phyloP scores from a whole-genome alignment of 2,797 vertebrate genomes.

The Artibeus lituratus region DNA sequence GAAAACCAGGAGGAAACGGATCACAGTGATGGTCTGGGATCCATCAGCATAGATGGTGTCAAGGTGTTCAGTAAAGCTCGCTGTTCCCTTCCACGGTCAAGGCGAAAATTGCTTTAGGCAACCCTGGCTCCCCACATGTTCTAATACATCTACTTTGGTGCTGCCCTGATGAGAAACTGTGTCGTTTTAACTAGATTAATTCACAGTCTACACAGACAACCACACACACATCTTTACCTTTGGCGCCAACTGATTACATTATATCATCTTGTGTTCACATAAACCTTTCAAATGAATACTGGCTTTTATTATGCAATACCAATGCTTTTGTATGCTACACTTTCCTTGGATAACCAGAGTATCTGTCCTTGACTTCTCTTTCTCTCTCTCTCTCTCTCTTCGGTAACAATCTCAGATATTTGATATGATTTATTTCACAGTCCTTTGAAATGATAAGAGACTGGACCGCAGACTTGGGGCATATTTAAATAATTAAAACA shows the following conservation, averaged over 20 bases:
- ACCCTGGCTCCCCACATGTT: background rate
- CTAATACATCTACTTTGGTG: background rate
- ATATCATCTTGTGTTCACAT: slow-evolving; percentile 50
- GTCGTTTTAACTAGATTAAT: slow-evolving; percentile 44
- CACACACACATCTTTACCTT: background rate
- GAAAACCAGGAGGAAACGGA: slow-evolving; percentile 25
- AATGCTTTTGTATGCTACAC: slow-evolving; percentile 40
- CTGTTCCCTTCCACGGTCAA: background rate
- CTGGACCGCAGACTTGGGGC: slow-evolving; percentile 34
- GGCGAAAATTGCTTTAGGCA: background rate
- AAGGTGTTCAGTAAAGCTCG: slow-evolving; percentile 48
- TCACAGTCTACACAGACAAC: background rate
- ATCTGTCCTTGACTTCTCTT: slow-evolving; percentile 57
- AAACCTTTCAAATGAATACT: slow-evolving; percentile 39
- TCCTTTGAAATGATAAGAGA: slow-evolving; percentile 70
- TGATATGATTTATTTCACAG: slow-evolving; percentile 62
- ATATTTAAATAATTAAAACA: slow-evolving; percentile 66
- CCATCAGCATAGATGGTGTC: slow-evolving; percentile 51
- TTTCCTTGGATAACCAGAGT: slow-evolving; percentile 40
- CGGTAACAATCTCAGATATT: slow-evolving; percentile 53
- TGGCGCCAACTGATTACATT: background rate
- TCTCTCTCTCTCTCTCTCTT: background rate
- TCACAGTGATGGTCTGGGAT: slow-evolving; percentile 19
- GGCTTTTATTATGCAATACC: background rate
- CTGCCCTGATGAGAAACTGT: background rate